These are phyloP conservation scores for Tetragonula carbonaria DNA, from an alignment of 2,888 invertebrate genomes.

Conservation along the genomic window DNA sequence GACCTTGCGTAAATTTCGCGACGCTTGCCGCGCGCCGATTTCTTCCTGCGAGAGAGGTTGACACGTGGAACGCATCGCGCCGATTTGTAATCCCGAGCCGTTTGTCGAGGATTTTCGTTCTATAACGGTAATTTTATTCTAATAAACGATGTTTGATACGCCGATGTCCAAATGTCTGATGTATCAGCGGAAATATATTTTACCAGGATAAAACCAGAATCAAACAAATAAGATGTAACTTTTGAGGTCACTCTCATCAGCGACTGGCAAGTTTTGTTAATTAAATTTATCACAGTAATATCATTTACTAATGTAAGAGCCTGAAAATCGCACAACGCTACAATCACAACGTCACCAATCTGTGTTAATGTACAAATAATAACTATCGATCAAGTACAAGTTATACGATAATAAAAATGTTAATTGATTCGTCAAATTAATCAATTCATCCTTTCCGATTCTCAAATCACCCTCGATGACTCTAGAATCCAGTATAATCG, in stretches of 20 bases:
- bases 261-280: too few species aligned
- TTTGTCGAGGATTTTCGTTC: not conserved
- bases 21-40: conserved; percentile 45
- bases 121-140: not conserved
- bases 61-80: conserved; percentile 27
- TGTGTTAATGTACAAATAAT: not conserved
- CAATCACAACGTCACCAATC: too few species aligned
- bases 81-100: not conserved
- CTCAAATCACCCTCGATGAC: not conserved
- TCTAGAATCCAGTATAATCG: not conserved
- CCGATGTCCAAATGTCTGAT: not conserved
- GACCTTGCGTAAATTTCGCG: conserved; percentile 76
- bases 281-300: too few species aligned
- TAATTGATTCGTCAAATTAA: not conserved
- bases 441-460: not conserved
- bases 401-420: not conserved
- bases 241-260: not conserved
- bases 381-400: not conserved
- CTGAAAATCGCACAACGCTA: too few species aligned
- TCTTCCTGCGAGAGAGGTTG: conserved; percentile 40
- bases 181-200: accelerated
- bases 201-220: not conserved
- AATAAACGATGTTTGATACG: not conserved
- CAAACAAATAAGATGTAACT: not conserved
- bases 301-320: too few species aligned